Base-by-base conservation (phyloP, 1,140 invertebrate species). In the Phymastichus coffea region DNA sequence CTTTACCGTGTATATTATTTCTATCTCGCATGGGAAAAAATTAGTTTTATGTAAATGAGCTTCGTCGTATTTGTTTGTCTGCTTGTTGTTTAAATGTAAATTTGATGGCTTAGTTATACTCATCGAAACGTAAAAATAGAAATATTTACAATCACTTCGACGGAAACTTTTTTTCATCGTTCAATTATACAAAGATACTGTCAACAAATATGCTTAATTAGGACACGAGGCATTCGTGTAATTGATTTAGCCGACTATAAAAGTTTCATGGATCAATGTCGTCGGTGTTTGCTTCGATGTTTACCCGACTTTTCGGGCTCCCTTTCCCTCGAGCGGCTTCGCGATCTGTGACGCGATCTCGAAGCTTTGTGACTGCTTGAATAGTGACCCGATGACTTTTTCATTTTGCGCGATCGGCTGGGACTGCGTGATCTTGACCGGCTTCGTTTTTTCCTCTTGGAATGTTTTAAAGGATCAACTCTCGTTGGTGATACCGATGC, bases 351-450 rank as follows among this genome's bases (percentile, higher is more conserved):
- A 54, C 81, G 79, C 58, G 75, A 82, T 20, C 73, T 68, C 19
- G 81, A 81, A 26, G 78, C 74, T 67, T 84, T 84, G 53, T 82
- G 81, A 55, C 76, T 79, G 33, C 82, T 77, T 23, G 72, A 81
- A 68, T 72, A 65, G 49, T 67, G 69, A 43, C 73, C 79, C 58
- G 68, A 77, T n/a, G 65, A 76, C 55, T 75, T 80, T 57, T 80
- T 80, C 4, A 71, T 52, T 63, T 81, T 82, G 4, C 80, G 70
- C 9, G 81, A 80, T 48, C 81, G 68, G 54, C 78, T 75, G 49
- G 80, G 76, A 59, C 82, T 84, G 28, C 78, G 75, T 3, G 83
- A 84, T 62, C 82, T 72, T 30, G 80, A 83, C 64, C 74, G 78
- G 69, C 72, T 83, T 46, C 82, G 79, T 28, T 81, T 80, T 55